These are phyloP conservation scores for Montipora cactus DNA, from an alignment of 64 coral and sea anemone species.

Conservation along the genomic window DNA sequence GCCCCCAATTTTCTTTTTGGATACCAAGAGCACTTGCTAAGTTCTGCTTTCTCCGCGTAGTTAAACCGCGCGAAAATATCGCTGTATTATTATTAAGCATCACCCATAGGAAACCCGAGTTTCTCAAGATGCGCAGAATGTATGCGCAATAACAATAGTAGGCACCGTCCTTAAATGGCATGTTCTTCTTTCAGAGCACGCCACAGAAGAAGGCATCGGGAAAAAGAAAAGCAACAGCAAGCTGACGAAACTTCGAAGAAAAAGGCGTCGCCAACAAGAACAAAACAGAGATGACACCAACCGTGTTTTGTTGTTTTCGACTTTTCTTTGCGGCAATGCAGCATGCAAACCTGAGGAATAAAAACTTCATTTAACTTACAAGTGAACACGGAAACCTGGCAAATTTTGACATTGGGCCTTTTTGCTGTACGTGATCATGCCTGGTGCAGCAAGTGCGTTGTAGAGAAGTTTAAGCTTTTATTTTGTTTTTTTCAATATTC, in stretches of 20 bases:
- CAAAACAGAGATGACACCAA: constrained; percentile 13
- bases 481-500: no score
- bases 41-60: no score
- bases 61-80: no score
- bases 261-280: constrained; percentile 8
- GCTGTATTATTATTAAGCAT: no score
- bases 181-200: constrained; percentile 9
- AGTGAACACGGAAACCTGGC: background rate
- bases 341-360: background rate
- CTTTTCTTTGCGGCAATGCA: background rate
- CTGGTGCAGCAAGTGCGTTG: no score
- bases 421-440: no score
- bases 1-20: no score
- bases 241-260: background rate
- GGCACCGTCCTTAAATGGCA: background rate
- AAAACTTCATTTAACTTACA: background rate
- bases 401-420: background rate
- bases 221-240: constrained; percentile 16
- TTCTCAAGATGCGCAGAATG: no score
- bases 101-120: no score
- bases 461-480: no score
- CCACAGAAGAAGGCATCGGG: constrained; percentile 34
- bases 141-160: no score
- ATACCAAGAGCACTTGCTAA: no score
- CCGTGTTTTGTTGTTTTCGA: background rate